phyloP scores from a whole-genome alignment of 2,888 invertebrate species.

The Diarsia dahlii region DNA sequence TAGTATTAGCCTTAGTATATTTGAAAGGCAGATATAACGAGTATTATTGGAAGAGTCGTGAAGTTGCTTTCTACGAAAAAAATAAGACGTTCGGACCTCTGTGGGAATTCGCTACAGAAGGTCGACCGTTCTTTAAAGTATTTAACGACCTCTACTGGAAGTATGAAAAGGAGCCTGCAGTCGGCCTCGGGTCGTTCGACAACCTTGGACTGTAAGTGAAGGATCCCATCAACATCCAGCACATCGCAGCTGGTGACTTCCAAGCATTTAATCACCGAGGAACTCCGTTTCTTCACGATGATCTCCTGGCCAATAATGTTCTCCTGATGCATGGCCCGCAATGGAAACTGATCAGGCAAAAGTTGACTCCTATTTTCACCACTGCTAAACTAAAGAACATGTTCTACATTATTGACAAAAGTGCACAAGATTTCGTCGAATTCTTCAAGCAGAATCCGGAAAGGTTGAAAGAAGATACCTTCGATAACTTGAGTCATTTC shows the following conservation, averaged over 20 bases:
- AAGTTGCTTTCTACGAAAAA: constrained; percentile 71
- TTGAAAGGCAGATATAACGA: constrained; percentile 73
- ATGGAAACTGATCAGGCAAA: constrained; percentile 82
- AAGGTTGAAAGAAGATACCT: constrained; percentile 64
- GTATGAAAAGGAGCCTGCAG: constrained; percentile 73
- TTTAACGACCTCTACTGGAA: constrained; percentile 73
- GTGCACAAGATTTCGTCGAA: constrained; percentile 76
- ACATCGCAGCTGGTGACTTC: constrained; percentile 72
- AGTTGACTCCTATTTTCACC: constrained; percentile 80
- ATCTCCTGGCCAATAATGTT: constrained; percentile 74
- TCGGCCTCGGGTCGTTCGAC: constrained; percentile 72
- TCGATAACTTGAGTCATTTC: constrained; percentile 69
- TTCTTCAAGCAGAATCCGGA: constrained; percentile 72
- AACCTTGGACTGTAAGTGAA: constrained; percentile 69
- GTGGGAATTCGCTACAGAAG: constrained; percentile 70
- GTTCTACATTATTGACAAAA: constrained; percentile 79
- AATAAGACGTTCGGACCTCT: constrained; percentile 74
- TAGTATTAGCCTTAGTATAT: constrained; percentile 62
- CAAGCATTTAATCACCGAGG: constrained; percentile 75
- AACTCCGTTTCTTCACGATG: constrained; percentile 65
- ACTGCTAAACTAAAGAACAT: constrained; percentile 80
- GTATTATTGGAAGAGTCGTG: constrained; percentile 78
- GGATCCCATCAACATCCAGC: constrained; percentile 73
- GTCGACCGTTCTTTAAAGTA: constrained; percentile 73
- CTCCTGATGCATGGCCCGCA: constrained; percentile 74